phyloP scores from a whole-genome alignment of 1,140 invertebrate species.

The Kradibia gibbosae region DNA sequence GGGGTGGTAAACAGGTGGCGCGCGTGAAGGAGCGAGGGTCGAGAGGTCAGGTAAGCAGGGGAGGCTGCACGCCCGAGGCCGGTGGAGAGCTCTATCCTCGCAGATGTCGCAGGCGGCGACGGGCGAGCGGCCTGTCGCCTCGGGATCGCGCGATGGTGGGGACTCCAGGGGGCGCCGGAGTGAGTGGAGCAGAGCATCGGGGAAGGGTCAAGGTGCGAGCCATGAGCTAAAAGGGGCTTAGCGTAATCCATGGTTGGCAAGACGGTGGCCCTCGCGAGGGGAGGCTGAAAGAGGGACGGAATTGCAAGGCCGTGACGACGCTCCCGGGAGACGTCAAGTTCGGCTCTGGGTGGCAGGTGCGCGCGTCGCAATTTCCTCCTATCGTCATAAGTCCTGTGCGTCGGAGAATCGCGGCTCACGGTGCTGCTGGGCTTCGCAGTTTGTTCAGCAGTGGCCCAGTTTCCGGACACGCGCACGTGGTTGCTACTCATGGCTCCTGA shows the following conservation, averaged over 20 bases:
- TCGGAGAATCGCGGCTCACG: too few species aligned
- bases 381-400: neutral
- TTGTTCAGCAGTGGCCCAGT: neutral
- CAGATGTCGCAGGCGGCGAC: too few species aligned
- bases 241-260: slow-evolving; percentile 11
- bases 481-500: too few species aligned
- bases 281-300: too few species aligned
- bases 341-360: neutral
- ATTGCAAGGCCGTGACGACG: neutral
- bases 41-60: too few species aligned
- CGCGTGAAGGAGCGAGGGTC: too few species aligned
- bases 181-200: neutral
- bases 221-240: neutral
- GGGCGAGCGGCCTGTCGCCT: neutral
- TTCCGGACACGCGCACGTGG: neutral
- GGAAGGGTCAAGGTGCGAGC: slow-evolving; percentile 15
- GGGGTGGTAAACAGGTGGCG: too few species aligned
- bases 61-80: too few species aligned
- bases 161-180: neutral
- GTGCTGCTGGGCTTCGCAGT: neutral
- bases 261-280: too few species aligned
- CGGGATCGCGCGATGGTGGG: neutral
- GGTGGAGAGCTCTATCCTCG: too few species aligned
- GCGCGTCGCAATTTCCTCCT: neutral
- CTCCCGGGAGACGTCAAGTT: slow-evolving; percentile 8